Evolutionary conservation across 2,113 vertebrate species (phyloP).

Genomic region (Leucosticte australis): DNA sequence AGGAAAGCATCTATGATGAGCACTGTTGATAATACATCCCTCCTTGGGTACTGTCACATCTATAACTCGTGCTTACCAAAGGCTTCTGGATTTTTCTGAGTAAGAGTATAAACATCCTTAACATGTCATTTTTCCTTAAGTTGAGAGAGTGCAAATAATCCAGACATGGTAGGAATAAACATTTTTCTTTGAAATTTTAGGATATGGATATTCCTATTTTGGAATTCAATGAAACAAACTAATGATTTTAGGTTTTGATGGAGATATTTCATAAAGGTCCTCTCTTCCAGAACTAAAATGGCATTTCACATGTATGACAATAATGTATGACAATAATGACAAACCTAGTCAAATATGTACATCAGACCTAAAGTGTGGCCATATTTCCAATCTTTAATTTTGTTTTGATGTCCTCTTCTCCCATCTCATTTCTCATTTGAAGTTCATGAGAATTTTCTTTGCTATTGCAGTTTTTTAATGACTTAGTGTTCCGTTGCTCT

Average conservation of each 20-base stretch:
- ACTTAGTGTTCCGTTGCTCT: slow-evolving; percentile 2
- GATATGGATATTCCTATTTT: background rate
- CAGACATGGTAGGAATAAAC: background rate
- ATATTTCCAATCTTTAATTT: background rate
- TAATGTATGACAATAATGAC: background rate
- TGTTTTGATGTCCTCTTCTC: background rate
- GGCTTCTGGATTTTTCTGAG: background rate
- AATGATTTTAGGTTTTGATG: background rate
- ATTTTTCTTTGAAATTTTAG: background rate
- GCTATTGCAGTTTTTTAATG: slow-evolving; percentile 31
- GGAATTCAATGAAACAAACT: background rate
- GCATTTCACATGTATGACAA: background rate
- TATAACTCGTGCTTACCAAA: background rate
- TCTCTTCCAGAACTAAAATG: background rate
- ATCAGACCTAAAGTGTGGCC: background rate
- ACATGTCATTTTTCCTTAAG: background rate
- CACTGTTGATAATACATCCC: background rate
- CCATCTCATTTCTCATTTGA: background rate
- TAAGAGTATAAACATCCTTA: background rate
- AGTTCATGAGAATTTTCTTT: background rate
- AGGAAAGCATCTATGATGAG: background rate
- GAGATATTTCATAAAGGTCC: background rate
- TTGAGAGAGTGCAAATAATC: background rate
- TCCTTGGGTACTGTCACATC: background rate
- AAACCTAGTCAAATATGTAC: background rate